Evolutionary conservation across 2,113 vertebrate species (phyloP).

Genomic region (Calypte anna): DNA sequence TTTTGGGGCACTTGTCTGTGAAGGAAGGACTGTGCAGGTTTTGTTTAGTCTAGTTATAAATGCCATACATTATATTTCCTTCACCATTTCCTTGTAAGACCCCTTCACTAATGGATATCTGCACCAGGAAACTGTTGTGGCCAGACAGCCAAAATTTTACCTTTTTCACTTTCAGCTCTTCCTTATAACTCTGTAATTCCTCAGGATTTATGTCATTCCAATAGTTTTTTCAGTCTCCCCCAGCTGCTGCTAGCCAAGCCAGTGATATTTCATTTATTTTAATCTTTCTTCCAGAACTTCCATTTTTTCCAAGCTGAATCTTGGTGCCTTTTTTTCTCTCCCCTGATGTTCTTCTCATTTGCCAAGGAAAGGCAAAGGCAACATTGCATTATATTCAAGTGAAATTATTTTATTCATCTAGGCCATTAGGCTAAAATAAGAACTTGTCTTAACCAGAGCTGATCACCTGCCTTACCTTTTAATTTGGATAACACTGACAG

Average conservation of each 20-base stretch:
- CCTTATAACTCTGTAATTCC: slow-evolving; percentile 54
- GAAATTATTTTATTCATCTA: neutral
- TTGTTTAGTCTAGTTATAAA: slow-evolving; percentile 60
- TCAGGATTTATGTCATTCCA: slow-evolving; percentile 68
- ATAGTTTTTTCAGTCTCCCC: slow-evolving; percentile 58
- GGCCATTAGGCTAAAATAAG: neutral
- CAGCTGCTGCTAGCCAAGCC: slow-evolving; percentile 49
- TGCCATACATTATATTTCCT: slow-evolving; percentile 39
- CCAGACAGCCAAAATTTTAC: slow-evolving; percentile 62
- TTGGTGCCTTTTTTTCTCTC: neutral
- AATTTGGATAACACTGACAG: neutral
- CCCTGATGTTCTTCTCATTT: slow-evolving; percentile 2
- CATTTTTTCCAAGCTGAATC: slow-evolving; percentile 62
- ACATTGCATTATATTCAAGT: neutral
- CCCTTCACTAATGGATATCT: neutral
- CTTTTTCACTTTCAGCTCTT: slow-evolving; percentile 61
- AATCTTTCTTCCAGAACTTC: slow-evolving; percentile 68
- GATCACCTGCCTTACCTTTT: neutral
- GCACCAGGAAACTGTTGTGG: slow-evolving; percentile 57
- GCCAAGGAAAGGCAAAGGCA: slow-evolving; percentile 19
- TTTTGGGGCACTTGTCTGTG: neutral
- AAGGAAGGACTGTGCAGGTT: slow-evolving; percentile 11
- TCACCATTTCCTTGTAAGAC: slow-evolving; percentile 48
- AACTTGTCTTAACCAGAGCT: neutral
- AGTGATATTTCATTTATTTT: slow-evolving; percentile 69